Conservation (phyloP, 2,888 invertebrate genomes). For the Acanthococcus lagerstroemiae region DNA sequence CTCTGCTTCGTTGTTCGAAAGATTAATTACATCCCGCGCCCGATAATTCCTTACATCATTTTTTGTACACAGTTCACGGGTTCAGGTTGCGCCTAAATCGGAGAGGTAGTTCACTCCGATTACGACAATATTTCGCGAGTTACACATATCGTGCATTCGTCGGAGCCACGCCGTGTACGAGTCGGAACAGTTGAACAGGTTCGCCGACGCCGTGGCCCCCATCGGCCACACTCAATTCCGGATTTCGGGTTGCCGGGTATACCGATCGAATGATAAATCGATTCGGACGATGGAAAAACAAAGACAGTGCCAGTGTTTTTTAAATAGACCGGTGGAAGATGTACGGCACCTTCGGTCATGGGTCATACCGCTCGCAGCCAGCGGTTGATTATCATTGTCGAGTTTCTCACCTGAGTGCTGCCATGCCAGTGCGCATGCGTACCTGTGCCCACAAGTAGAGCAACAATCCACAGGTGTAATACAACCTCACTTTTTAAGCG, state of each 20-base stretch:
- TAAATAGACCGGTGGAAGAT: neutral
- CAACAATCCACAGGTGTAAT: slow-evolving; percentile 26
- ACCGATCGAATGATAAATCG: neutral
- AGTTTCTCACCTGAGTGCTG: neutral
- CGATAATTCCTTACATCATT: too few relatives aligned
- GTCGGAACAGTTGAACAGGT: too few relatives aligned
- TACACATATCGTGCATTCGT: too few relatives aligned
- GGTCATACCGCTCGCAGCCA: neutral
- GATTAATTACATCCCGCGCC: too few relatives aligned
- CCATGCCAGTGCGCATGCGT: neutral
- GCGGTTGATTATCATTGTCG: neutral
- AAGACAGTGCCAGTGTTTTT: neutral
- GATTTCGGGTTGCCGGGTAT: neutral
- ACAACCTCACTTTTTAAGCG: slow-evolving; percentile 17
- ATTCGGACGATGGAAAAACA: neutral
- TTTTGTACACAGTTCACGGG: neutral
- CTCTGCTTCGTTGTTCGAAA: too few relatives aligned
- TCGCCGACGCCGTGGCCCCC: too few relatives aligned
- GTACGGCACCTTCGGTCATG: neutral
- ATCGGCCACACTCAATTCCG: neutral
- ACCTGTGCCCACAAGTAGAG: slow-evolving; percentile 12
- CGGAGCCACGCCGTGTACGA: too few relatives aligned
- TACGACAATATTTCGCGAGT: neutral
- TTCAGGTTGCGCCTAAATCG: neutral
- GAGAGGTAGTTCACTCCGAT: neutral